Percentiles rank a stretch among this genome's conserved stretches.
phyloP scores from a whole-genome alignment of 2,888 invertebrate species.

The Cataglyphis livida region DNA sequence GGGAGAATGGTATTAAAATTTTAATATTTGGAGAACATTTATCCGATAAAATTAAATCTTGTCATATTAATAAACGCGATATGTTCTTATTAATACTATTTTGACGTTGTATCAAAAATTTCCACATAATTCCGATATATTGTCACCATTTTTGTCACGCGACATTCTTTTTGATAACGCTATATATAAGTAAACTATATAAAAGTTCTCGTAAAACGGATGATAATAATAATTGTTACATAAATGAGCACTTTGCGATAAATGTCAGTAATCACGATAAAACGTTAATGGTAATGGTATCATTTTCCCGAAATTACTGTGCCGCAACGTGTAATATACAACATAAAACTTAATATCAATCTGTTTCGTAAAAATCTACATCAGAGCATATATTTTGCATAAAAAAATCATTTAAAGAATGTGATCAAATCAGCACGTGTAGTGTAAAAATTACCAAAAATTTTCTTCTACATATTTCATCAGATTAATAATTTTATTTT shows the following conservation, averaged over 20 bases:
- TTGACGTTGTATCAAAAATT: not conserved
- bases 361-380: constrained; percentile 58
- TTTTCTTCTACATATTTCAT: not conserved
- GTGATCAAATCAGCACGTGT: constrained; percentile 12
- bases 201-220: constrained; percentile 51
- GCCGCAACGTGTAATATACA: constrained; percentile 60
- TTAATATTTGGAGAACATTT: constrained; percentile 3
- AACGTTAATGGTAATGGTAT: constrained; percentile 74
- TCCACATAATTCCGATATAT: not conserved
- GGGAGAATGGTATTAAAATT: not conserved
- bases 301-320: constrained; percentile 71
- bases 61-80: constrained; percentile 7
- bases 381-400: constrained; percentile 28
- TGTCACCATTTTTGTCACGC: not conserved
- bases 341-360: constrained; percentile 68
- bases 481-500: not conserved
- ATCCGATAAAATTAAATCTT: constrained; percentile 14
- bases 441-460: not conserved
- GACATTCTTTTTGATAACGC: not conserved
- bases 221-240: constrained; percentile 75
- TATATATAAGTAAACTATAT: not conserved
- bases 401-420: not conserved
- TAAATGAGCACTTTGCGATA: constrained; percentile 71
- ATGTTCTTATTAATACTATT: not conserved
- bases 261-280: constrained; percentile 69